Evolutionary conservation across 1,140 invertebrate genomes (phyloP), one percentile per base, ranked within the genome.

Genomic region (Nomia melanderi): DNA sequence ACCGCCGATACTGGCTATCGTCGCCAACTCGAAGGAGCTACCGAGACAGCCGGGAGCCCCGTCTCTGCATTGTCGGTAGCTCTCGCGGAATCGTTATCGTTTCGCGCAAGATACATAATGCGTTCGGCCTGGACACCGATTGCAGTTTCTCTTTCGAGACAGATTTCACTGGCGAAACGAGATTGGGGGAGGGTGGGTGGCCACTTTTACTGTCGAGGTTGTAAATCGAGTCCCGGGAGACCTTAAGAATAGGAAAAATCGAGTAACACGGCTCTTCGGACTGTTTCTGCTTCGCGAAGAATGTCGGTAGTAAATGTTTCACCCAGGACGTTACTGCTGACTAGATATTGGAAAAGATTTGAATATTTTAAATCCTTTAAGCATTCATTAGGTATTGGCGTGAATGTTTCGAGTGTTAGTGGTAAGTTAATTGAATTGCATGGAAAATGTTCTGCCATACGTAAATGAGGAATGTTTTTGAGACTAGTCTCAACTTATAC

Each of bases 1-100:
- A 62, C 70, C 54, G 50, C n/a, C 62, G 85, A 86, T 85, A 86
- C 47, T 65, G 25, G 73, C 69, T 85, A 84, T 84, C 82, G 78
- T 85, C 47, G 70, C 77, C 29, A 72, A 83, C 65, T 54, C 50
- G 57, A 69, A 56, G 23, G 47, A 23, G 56, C 82, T 84, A 83
- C 81, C 72, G 72, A 73, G 69, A 25, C 41, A 50, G 27, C n/a
- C 77, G 41, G 75, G 54, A 83, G 77, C 59, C 9, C 39, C 60
- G n/a, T 57, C 29, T 63, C 50, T 31, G 73, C 47, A 74, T 62
- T 62, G 53, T 83, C 77, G 63, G 44, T 83, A 75, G 76, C 81
- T 33, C 56, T 50, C 66, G 47, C 53, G 59, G 44, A 77, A 77
- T 71, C 36, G 67, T 64, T 72, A 72, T 78, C 76, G 60, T 11